Base-by-base conservation (phyloP, 2,888 invertebrate species). In the Tetragonula carbonaria region DNA sequence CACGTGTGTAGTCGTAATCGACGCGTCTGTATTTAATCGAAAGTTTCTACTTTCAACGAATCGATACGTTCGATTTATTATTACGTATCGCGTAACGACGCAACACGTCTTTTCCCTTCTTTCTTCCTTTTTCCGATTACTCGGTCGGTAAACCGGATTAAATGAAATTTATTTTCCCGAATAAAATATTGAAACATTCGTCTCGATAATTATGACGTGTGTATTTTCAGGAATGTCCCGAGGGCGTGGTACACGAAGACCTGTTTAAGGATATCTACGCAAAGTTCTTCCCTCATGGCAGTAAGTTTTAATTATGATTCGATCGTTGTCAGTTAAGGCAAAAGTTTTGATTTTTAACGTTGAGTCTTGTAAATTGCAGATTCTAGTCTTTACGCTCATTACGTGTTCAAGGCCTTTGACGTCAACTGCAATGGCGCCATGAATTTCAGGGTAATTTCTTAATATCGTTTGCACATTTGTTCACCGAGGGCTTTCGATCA, bases 401-500 rank as follows among this genome's bases (percentile, higher is more conserved):
- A 98, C 96, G 99, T 99, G 96, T 99, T 99, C 97, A 98, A 98
- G 96, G 99, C 99, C 88, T 99, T 99, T 95, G 99, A 99, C 95
- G 98, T 98, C 91, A 99, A 99, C 95, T 98, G 98, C 96, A 98
- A 98, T 95, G 99, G 99, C 87, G 97, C 98, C 93, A 98, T 99
- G 95, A 99, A 98, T 95, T 99, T 99, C 96, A 97, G 99, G 97
- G 99, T 99, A 96, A 97, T 97, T 96, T 62, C 45, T 28, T 28
- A 1, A 1, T 18, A 62, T 21, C 14, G n/a, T 18, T 38, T 18
- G 13, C 8, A 23, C 21, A 5, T 23, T 33, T 14, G 13, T 28
- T 6, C 13, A n/a, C 8, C 38, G 38, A 33, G 33, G n/a, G 0
- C 11, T 3, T 59, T 62, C 16, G 8, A 8, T 16, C 2, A 8